Evolutionary conservation across 1,140 invertebrate species (phyloP).

Genomic region (Vanessa tameamea): DNA sequence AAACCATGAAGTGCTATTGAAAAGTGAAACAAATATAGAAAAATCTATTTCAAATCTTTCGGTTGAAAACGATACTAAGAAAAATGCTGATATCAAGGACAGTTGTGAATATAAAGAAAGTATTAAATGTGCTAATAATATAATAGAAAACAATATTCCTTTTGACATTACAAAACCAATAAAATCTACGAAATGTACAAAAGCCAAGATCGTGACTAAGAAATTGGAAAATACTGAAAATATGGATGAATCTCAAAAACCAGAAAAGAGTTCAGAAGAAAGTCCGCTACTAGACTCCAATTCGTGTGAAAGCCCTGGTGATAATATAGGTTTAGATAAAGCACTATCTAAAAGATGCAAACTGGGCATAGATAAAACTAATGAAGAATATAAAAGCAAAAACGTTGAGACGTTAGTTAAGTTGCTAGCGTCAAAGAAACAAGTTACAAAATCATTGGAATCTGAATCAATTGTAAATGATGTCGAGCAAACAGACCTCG

Average conservation of each 20-base stretch:
- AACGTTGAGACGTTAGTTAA: slow-evolving; percentile 57
- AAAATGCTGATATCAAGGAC: slow-evolving; percentile 36
- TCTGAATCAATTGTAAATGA: slow-evolving; percentile 30
- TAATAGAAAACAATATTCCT: slow-evolving; percentile 13
- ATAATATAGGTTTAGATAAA: slow-evolving; percentile 30
- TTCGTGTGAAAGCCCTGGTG: slow-evolving; percentile 10
- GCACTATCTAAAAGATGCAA: slow-evolving; percentile 34
- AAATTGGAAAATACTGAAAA: slow-evolving; percentile 38
- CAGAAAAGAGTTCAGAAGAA: slow-evolving; percentile 28
- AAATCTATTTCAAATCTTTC: slow-evolving; percentile 29
- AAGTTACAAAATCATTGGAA: slow-evolving; percentile 37
- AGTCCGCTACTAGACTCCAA: slow-evolving; percentile 12
- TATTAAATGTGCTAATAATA: slow-evolving; percentile 33
- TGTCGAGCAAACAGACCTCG: slow-evolving; percentile 30
- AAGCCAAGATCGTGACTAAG: slow-evolving; percentile 36
- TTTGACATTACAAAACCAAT: slow-evolving; percentile 32
- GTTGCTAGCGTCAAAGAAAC: slow-evolving; percentile 50
- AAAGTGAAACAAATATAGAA: slow-evolving; percentile 39
- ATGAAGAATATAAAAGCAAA: slow-evolving; percentile 45
- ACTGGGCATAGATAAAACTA: slow-evolving; percentile 33
- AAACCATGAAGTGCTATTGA: slow-evolving; percentile 39
- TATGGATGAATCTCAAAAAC: slow-evolving; percentile 48
- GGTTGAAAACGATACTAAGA: slow-evolving; percentile 36
- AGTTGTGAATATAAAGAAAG: slow-evolving; percentile 45
- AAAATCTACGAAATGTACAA: slow-evolving; percentile 42